Evolutionary conservation across 2,888 invertebrate species (phyloP).

Genomic region (Nomada ruficornis): DNA sequence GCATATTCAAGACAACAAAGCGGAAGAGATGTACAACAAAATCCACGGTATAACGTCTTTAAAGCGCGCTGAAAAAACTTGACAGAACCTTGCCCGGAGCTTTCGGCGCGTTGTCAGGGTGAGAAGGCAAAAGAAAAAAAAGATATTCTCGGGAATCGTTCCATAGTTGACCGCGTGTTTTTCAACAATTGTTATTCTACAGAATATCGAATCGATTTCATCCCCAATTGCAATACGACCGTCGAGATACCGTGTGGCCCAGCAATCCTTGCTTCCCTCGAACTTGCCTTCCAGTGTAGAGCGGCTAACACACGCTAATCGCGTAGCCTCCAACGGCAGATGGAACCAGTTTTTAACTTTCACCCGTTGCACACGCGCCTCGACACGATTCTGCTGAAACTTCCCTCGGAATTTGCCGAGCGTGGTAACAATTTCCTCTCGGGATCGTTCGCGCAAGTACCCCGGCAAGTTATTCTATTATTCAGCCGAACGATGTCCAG

Average conservation of each 20-base stretch:
- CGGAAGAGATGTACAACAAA: not conserved
- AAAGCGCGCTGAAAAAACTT: slow-evolving; percentile 9
- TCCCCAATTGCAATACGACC: slow-evolving; percentile 56
- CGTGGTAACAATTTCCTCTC: not conserved
- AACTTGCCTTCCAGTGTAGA: slow-evolving; percentile 30
- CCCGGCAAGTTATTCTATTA: not conserved
- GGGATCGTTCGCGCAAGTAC: not conserved
- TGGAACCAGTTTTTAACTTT: not conserved
- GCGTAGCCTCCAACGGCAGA: not conserved
- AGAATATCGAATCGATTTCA: slow-evolving; percentile 69
- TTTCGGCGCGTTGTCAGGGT: slow-evolving; percentile 12
- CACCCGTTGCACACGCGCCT: too few species aligned
- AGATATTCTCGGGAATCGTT: not conserved
- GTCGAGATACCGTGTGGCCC: slow-evolving; percentile 34
- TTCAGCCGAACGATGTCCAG: not conserved
- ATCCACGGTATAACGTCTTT: slow-evolving; percentile 11
- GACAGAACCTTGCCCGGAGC: not conserved
- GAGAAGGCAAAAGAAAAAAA: not conserved
- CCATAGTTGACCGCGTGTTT: slow-evolving; percentile 30
- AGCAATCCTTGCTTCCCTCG: slow-evolving; percentile 53
- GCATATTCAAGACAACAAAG: slow-evolving; percentile 22
- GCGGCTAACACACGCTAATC: not conserved
- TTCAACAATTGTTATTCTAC: slow-evolving; percentile 23
- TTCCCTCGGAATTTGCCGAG: not conserved
- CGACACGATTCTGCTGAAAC: not conserved